Conservation (phyloP, 2,888 invertebrate genomes). For the Saturnia pavonia region DNA sequence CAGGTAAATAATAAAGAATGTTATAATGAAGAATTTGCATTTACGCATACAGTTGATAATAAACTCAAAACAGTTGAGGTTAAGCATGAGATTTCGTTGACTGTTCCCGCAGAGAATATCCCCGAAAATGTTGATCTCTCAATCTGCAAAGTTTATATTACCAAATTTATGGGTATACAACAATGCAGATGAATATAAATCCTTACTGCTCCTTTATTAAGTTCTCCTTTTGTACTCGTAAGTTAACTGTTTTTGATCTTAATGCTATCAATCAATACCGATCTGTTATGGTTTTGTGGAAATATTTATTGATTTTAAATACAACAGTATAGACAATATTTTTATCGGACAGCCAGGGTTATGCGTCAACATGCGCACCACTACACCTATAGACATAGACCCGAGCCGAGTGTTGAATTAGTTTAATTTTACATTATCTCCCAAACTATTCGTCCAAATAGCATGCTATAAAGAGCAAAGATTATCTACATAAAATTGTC, state of each 20-base stretch:
- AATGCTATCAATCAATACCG: neutral
- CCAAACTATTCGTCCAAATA: too few relatives aligned
- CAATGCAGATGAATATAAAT: conserved; percentile 50
- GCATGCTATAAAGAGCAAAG: too few relatives aligned
- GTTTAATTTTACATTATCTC: too few relatives aligned
- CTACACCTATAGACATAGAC: too few relatives aligned
- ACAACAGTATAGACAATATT: too few relatives aligned
- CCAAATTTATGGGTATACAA: conserved; percentile 59
- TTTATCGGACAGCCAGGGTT: too few relatives aligned
- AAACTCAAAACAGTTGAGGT: conserved; percentile 25
- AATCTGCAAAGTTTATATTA: conserved; percentile 57
- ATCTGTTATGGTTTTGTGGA: neutral
- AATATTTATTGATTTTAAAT: neutral
- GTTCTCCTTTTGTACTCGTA: conserved; percentile 29
- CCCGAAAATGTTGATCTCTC: conserved; percentile 61
- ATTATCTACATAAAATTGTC: too few relatives aligned
- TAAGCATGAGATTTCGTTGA: conserved; percentile 42
- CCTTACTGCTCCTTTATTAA: conserved; percentile 21
- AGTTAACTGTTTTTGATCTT: conserved; percentile 4
- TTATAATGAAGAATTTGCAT: conserved; percentile 43
- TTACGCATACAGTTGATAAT: conserved; percentile 33
- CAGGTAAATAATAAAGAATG: conserved; percentile 42
- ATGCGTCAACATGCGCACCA: too few relatives aligned
- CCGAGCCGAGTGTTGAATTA: too few relatives aligned
- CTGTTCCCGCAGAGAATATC: conserved; percentile 10